Percentiles rank a stretch among this genome's conserved stretches.
Evolutionary conservation across 2,113 vertebrate species (phyloP).

Genomic region (Desmodus rotundus): DNA sequence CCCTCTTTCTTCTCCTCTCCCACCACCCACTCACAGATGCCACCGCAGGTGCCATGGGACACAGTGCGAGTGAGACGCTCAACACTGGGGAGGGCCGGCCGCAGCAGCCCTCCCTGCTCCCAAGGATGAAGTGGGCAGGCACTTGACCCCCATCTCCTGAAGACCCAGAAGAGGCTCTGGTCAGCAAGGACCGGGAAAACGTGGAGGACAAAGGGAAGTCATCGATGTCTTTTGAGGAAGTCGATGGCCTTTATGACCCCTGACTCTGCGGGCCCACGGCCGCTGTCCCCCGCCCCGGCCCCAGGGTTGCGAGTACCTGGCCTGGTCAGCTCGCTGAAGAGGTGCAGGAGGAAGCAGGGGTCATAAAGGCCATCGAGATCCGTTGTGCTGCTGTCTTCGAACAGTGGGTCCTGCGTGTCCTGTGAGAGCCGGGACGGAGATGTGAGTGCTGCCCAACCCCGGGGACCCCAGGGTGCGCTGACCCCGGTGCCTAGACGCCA

Average conservation of each 20-base stretch:
- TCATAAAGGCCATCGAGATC: slow-evolving; percentile 86
- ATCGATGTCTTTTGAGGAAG: neutral
- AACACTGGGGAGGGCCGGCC: neutral
- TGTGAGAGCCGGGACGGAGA: slow-evolving; percentile 62
- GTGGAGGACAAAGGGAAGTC: neutral
- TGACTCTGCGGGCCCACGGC: rapidly evolving
- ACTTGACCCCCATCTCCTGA: no score
- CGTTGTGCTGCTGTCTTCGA: slow-evolving; percentile 69
- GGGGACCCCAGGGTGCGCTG: rapidly evolving
- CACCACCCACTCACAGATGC: neutral
- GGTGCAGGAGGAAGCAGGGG: slow-evolving; percentile 92
- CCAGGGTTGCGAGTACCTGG: slow-evolving; percentile 84
- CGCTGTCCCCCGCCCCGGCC: rapidly evolving
- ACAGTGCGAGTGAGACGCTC: neutral
- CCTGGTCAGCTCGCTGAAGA: slow-evolving; percentile 90
- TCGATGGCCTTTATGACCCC: no score
- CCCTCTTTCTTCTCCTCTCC: neutral
- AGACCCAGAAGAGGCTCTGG: no score
- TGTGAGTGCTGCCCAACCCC: rapidly evolving
- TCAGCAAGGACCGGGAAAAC: neutral
- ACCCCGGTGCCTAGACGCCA: neutral
- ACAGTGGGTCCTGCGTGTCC: slow-evolving; percentile 78
- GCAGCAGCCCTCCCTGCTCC: neutral
- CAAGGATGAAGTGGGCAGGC: neutral
- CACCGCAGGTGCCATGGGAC: neutral